These are phyloP conservation scores for Trachops cirrhosus DNA, from an alignment of 2,797 vertebrate genomes.

Conservation along the genomic window DNA sequence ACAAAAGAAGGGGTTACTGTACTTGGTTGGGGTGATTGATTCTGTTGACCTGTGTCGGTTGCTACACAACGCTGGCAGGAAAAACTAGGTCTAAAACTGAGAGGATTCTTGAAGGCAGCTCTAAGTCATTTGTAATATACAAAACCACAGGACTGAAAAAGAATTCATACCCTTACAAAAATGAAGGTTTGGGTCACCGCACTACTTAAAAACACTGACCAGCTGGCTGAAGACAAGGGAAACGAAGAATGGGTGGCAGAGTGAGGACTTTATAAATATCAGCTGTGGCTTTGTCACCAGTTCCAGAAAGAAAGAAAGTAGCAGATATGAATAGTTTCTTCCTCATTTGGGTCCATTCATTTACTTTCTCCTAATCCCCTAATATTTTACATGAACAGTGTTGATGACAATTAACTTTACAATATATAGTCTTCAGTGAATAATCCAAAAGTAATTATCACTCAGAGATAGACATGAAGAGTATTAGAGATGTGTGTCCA, in stretches of 20 bases:
- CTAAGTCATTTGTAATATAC: background rate
- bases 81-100: background rate
- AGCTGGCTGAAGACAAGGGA: background rate
- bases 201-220: background rate
- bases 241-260: background rate
- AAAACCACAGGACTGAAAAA: background rate
- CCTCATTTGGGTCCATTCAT: background rate
- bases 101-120: background rate
- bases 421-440: background rate
- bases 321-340: background rate
- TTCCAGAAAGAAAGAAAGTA: constrained; percentile 19
- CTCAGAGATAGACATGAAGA: background rate
- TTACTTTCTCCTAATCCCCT: background rate
- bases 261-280: background rate
- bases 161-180: background rate
- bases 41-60: background rate
- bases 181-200: background rate
- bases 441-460: background rate
- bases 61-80: background rate
- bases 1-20: background rate
- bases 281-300: background rate
- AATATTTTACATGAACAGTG: background rate
- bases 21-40: background rate
- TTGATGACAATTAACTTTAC: background rate
- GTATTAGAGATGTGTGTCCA: background rate